A percentile compares a stretch with the other conserved stretches of the same genome.
These are phyloP conservation scores for Achatina immaculata DNA, from an alignment of 1,140 invertebrate genomes.

Conservation along the genomic window DNA sequence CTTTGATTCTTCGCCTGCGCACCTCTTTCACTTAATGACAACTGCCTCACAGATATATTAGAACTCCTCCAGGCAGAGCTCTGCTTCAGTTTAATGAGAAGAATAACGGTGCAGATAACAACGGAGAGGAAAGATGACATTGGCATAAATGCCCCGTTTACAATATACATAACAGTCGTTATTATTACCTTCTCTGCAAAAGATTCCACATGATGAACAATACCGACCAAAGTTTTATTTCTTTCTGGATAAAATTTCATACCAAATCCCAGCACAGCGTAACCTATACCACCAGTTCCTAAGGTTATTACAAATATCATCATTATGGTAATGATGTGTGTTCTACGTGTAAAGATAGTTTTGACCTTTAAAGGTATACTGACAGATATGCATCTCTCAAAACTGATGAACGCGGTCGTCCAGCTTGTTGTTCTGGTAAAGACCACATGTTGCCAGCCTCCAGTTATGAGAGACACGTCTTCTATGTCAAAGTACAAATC, in stretches of 20 bases:
- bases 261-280: neutral
- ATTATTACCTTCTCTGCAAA: neutral
- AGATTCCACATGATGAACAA: neutral
- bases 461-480: neutral
- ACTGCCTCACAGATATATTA: neutral
- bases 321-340: neutral
- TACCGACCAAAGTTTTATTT: neutral
- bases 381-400: constrained; percentile 9
- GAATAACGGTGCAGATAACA: neutral
- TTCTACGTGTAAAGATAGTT: neutral
- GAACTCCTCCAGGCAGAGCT: neutral
- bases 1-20: neutral
- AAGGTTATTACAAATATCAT: neutral
- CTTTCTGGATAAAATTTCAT: neutral
- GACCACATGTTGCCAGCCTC: neutral
- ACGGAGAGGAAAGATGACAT: neutral
- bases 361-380: constrained; percentile 3
- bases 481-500: neutral
- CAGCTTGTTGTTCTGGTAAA: neutral
- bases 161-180: neutral
- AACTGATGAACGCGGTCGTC: constrained; percentile 6
- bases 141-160: neutral
- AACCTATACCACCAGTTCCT: neutral
- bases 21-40: neutral
- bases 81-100: neutral